A percentile compares a stretch with the other conserved stretches of the same genome.
Conservation (phyloP, 2,797 vertebrate genomes). For the Euthynnus affinis region DNA sequence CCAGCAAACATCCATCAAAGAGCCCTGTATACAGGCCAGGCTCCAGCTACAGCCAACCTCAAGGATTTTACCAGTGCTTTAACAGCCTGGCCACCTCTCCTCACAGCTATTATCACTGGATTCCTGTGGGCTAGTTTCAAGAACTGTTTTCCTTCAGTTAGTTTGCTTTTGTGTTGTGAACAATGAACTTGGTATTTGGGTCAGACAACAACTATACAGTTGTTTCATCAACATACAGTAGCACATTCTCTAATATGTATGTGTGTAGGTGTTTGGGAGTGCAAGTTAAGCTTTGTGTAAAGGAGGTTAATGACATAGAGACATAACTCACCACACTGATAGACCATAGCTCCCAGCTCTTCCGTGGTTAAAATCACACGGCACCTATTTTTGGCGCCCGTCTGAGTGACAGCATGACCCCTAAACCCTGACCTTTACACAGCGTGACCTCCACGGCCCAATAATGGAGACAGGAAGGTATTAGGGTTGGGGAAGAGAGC, state of each 20-base stretch:
- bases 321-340: conserved; percentile 65
- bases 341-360: conserved; percentile 61
- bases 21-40: conserved; percentile 27
- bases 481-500: conserved; percentile 74
- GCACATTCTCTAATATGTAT: conserved; percentile 18
- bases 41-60: conserved; percentile 35
- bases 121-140: conserved; percentile 79
- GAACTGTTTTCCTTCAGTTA: conserved; percentile 66
- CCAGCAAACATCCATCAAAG: conserved; percentile 66
- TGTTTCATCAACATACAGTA: conserved; percentile 50
- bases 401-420: conserved; percentile 80
- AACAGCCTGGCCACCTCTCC: conserved; percentile 71
- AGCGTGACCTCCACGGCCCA: conserved; percentile 70
- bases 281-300: conserved; percentile 15
- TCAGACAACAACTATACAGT: conserved; percentile 50
- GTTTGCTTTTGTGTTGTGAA: conserved; percentile 64
- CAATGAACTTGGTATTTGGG: conserved; percentile 70
- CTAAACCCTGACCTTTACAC: conserved; percentile 83
- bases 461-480: conserved; percentile 89
- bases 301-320: conserved; percentile 55
- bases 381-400: conserved; percentile 81
- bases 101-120: conserved; percentile 66
- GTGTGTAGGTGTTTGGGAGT: conserved; percentile 31
- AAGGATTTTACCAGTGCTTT: conserved; percentile 71
- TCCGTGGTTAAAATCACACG: conserved; percentile 80